Evolutionary conservation across 2,888 invertebrate species (phyloP).

Genomic region (Heteromurus nitidus): DNA sequence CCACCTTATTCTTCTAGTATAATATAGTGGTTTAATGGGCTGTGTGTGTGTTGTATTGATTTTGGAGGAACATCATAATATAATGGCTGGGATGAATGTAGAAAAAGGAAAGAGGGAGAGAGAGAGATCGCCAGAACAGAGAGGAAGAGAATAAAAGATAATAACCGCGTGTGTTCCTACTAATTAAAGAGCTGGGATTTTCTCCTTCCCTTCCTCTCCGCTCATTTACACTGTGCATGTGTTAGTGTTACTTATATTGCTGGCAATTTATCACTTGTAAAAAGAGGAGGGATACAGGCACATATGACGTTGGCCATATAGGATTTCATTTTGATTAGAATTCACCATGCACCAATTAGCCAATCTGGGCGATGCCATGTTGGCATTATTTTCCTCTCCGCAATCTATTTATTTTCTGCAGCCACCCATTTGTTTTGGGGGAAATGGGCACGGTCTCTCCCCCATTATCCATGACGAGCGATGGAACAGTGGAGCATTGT

Average conservation of each 20-base stretch:
- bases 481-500: no score
- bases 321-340: constrained; percentile 11
- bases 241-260: not conserved
- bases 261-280: constrained; percentile 10
- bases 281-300: not conserved
- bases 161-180: not conserved
- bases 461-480: no score
- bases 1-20: no score
- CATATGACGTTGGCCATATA: no score
- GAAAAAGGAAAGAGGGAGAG: not conserved
- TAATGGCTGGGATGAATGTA: no score
- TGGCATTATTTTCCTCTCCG: not conserved
- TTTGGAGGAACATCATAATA: no score
- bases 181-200: not conserved
- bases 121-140: no score
- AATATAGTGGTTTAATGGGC: no score
- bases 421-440: not conserved
- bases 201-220: not conserved
- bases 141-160: not conserved
- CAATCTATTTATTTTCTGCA: not conserved
- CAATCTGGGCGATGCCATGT: not conserved
- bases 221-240: no score
- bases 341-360: constrained; percentile 32
- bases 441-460: no score
- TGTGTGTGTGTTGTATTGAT: no score